These are phyloP conservation scores for Tachina lurida DNA, from an alignment of 2,888 invertebrate genomes.

Conservation along the genomic window DNA sequence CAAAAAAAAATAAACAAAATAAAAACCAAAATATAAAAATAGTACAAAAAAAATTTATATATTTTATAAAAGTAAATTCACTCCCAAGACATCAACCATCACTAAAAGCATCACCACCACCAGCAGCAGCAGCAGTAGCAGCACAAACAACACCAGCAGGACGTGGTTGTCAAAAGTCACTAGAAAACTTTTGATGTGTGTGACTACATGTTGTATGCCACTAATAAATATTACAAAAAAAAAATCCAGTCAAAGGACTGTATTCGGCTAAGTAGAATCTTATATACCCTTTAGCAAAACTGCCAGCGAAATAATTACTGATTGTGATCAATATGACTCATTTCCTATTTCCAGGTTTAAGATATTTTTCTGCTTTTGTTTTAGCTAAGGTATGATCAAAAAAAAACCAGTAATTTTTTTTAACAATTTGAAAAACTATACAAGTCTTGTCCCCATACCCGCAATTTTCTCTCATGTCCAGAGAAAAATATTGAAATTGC, in stretches of 20 bases:
- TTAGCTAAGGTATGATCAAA: too few relatives aligned
- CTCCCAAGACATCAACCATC: conserved; percentile 75
- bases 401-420: too few relatives aligned
- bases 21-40: conserved; percentile 43
- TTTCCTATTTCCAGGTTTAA: too few relatives aligned
- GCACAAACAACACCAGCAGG: conserved; percentile 28
- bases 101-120: conserved; percentile 55
- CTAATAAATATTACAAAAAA: not conserved
- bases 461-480: too few relatives aligned
- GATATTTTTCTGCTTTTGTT: too few relatives aligned
- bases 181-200: conserved; percentile 81
- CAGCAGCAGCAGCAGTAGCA: not conserved
- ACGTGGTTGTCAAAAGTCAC: conserved; percentile 81
- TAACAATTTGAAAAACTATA: too few relatives aligned
- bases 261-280: too few relatives aligned
- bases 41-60: conserved; percentile 30
- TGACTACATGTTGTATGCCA: conserved; percentile 72
- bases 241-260: not conserved
- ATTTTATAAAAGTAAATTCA: conserved; percentile 73
- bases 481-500: too few relatives aligned
- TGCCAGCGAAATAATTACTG: too few relatives aligned
- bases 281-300: too few relatives aligned
- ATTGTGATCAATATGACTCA: too few relatives aligned
- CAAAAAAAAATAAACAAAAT: conserved; percentile 50
- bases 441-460: too few relatives aligned